phyloP scores from a whole-genome alignment of 2,888 invertebrate genomes.

The Dione juno region DNA sequence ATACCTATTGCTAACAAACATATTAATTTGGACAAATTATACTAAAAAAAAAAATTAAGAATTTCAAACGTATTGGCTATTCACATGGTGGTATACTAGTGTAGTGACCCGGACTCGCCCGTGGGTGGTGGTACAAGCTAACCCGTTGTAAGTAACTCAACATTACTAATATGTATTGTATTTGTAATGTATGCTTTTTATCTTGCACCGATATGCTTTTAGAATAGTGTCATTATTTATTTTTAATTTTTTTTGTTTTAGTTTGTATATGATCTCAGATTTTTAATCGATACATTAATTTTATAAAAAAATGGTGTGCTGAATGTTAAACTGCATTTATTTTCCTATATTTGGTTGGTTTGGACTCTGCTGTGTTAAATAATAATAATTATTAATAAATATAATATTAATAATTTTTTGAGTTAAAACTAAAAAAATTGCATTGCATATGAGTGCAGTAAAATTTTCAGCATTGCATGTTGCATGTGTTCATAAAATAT shows the following conservation, averaged over 20 bases:
- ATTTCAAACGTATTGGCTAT: constrained; percentile 51
- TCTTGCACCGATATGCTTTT: constrained; percentile 37
- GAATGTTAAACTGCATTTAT: too few species aligned
- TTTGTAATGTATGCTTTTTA: constrained; percentile 48
- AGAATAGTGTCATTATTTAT: neutral
- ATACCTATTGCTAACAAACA: too few species aligned
- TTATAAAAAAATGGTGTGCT: too few species aligned
- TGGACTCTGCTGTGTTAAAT: too few species aligned
- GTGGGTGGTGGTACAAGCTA: constrained; percentile 77
- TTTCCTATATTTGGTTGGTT: too few species aligned
- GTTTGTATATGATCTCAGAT: too few species aligned
- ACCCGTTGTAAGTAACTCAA: constrained; percentile 79
- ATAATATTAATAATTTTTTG: too few species aligned
- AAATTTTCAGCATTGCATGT: constrained; percentile 20
- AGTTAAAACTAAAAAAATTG: too few species aligned
- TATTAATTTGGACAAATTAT: too few species aligned
- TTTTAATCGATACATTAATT: too few species aligned
- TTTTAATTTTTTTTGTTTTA: constrained; percentile 13
- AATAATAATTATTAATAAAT: too few species aligned
- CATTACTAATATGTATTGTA: constrained; percentile 67
- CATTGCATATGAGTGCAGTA: too few species aligned
- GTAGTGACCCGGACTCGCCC: constrained; percentile 59
- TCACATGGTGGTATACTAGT: constrained; percentile 53
- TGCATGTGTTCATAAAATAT: constrained; percentile 16
- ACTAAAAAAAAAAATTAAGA: constrained; percentile 25